Conservation (phyloP, 1,140 invertebrate genomes). For the Bombus polaris region DNA sequence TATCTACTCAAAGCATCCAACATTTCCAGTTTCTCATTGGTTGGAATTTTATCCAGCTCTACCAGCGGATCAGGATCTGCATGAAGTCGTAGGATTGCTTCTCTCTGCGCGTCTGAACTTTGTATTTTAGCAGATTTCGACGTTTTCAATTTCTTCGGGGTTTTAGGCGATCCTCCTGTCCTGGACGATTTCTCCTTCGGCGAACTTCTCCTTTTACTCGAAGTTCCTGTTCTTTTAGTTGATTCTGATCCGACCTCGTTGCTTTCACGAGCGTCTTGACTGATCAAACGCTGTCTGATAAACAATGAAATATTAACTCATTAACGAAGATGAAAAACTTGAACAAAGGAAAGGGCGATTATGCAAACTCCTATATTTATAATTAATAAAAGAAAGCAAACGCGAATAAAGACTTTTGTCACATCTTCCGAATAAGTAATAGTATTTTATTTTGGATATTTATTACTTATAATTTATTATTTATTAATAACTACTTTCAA, state of each 20-base stretch:
- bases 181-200: neutral
- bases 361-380: too few species aligned
- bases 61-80: conserved; percentile 12
- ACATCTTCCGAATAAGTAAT: too few species aligned
- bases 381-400: too few species aligned
- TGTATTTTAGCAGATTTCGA: neutral
- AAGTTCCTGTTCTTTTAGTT: neutral
- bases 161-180: neutral
- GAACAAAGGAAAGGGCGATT: too few species aligned
- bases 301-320: neutral
- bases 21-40: conserved; percentile 48
- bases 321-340: neutral
- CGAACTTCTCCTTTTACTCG: neutral
- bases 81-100: neutral
- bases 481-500: neutral
- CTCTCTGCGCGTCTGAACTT: neutral
- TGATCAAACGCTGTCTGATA: neutral
- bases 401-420: too few species aligned
- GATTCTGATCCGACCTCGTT: neutral
- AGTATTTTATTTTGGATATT: too few species aligned
- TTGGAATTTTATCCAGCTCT: conserved; percentile 55
- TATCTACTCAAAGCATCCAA: conserved; percentile 67
- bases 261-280: neutral
- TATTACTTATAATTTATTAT: too few species aligned
- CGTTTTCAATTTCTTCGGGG: neutral